Conservation (phyloP, 2,888 invertebrate species). For the Perdita meconis region DNA sequence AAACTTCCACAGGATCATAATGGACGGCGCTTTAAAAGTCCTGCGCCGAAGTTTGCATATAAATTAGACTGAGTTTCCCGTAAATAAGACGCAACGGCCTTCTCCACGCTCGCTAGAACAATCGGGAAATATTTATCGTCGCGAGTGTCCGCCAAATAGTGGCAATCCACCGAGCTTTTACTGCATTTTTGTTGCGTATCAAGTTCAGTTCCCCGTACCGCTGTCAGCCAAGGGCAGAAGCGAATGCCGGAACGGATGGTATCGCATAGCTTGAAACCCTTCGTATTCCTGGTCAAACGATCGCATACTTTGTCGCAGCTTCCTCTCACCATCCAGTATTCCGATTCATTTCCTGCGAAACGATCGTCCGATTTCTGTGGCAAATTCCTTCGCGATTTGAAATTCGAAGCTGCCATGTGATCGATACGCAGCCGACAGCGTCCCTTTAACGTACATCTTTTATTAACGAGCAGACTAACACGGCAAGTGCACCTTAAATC, state of each 20-base stretch:
- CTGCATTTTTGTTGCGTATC: constrained; percentile 28
- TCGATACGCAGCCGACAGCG: not conserved
- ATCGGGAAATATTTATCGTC: constrained; percentile 41
- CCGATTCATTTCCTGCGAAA: constrained; percentile 33
- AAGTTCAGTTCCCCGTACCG: not conserved
- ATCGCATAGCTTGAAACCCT: constrained; percentile 33
- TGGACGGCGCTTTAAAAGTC: constrained; percentile 49
- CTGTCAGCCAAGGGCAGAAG: not conserved
- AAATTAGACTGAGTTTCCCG: constrained; percentile 42
- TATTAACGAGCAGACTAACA: not conserved
- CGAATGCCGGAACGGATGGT: constrained; percentile 20
- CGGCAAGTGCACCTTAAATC: not conserved
- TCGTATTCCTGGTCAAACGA: constrained; percentile 55
- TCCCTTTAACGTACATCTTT: not conserved
- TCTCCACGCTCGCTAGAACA: constrained; percentile 32
- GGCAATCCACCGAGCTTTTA: constrained; percentile 37
- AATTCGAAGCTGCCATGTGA: not conserved
- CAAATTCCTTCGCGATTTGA: not conserved
- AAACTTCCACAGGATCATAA: constrained; percentile 47
- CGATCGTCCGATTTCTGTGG: constrained; percentile 28
- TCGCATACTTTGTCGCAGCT: constrained; percentile 39
- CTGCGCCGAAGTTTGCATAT: constrained; percentile 40
- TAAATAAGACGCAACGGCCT: constrained; percentile 51
- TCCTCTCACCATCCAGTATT: constrained; percentile 14
- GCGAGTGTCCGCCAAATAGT: constrained; percentile 26